Conservation (phyloP, 2,888 invertebrate genomes). For the Lottia gigantea region DNA sequence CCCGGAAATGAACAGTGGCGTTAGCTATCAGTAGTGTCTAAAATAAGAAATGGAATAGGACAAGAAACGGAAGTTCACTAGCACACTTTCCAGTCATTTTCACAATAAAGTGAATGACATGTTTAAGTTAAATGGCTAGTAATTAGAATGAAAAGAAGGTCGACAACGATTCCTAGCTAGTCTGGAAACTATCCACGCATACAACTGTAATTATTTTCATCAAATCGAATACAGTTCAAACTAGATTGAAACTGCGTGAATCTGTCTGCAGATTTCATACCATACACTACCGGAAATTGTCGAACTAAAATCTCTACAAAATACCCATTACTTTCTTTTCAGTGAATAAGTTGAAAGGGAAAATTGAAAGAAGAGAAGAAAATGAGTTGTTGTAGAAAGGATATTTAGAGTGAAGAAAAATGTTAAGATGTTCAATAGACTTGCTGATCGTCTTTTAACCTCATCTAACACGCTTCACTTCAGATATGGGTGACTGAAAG, state of each 20-base stretch:
- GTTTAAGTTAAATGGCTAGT: conserved; percentile 10
- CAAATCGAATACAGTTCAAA: too few species aligned
- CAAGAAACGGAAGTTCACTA: conserved; percentile 8
- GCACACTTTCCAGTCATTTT: background rate
- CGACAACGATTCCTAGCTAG: background rate
- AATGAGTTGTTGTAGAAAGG: too few species aligned
- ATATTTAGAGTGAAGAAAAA: too few species aligned
- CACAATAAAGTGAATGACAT: conserved; percentile 9
- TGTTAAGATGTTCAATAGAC: too few species aligned
- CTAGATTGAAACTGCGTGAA: too few species aligned
- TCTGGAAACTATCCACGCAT: background rate
- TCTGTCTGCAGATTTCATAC: too few species aligned
- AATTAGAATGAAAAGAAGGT: conserved; percentile 7
- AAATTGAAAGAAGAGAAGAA: too few species aligned
- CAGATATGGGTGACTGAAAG: too few species aligned
- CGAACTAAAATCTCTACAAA: background rate
- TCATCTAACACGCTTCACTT: too few species aligned
- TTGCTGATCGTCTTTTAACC: too few species aligned
- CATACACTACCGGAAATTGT: conserved; percentile 4
- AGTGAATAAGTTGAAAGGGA: too few species aligned
- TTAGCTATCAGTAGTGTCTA: conserved; percentile 7
- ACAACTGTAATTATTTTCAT: background rate
- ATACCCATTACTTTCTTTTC: too few species aligned
- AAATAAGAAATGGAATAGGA: conserved; percentile 4
- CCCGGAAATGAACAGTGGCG: conserved; percentile 10